Evolutionary conservation across 2,113 vertebrate species (phyloP), one percentile per base, ranked within the genome.

Genomic region (Petroica traversi): DNA sequence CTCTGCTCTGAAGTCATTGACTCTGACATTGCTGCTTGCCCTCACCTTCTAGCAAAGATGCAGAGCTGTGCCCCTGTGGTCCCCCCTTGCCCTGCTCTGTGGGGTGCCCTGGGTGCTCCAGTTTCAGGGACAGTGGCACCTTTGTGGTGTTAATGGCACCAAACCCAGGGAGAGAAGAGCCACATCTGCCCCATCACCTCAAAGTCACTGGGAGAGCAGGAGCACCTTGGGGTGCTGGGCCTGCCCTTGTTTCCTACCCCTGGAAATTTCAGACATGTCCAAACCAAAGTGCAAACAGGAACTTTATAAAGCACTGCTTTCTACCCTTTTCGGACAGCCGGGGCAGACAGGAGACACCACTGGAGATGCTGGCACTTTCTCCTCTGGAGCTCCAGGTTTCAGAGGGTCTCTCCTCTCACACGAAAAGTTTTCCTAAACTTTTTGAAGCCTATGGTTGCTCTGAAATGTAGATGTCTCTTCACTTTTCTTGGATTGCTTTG

Each of bases 171-270:
- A 76, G 4, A 43, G 49, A 38, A 43, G 46, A 67, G 24, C n/a
- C 73, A 11, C 26, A 2, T 16, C 48, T 73, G 40, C 23, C 49
- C n/a, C 40, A 9, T 34, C n/a, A 17, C 40, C 48, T 16, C 11
- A 6, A 71, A 31, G 23, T 2, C 0, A 0, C 1, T 85, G 64
- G 74, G 40, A 19, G 26, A 59, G 64, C 43, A 25, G 0, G 0
- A 46, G 57, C 48, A 15, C 38, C 49, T 31, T 19, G 45, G 22
- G 81, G 5, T 0, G 4, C 43, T 51, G 20, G 18, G 4, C 20
- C 20, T 63, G 26, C 55, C 19, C 25, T 73, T 63, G 29, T 15
- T 31, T 51, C 58, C 52, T 4, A 6, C 25, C 18, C 15, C 19
- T 38, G 33, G 41, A 15, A 29, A 19, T 12, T 11, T 49, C 15